A percentile compares a stretch with the other conserved stretches of the same genome.
These are phyloP conservation scores for Perdita meconis DNA, from an alignment of 2,888 invertebrate species.

Conservation along the genomic window DNA sequence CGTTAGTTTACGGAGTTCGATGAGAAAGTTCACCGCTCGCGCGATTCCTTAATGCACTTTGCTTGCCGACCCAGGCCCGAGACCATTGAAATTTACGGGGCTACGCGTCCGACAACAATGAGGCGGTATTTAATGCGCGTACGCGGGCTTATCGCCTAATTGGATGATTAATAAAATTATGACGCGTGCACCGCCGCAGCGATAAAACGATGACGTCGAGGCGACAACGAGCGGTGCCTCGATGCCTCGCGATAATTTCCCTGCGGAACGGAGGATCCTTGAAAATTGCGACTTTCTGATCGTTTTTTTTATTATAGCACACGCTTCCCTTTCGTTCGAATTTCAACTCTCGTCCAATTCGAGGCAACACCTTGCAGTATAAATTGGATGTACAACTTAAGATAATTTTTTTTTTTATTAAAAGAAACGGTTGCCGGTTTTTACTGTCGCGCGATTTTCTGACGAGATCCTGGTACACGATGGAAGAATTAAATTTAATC, in stretches of 20 bases:
- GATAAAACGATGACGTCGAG: conserved; percentile 4
- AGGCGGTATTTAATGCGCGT: conserved; percentile 2
- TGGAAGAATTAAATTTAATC: conserved; percentile 53
- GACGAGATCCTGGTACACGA: not conserved
- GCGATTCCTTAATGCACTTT: conserved; percentile 58
- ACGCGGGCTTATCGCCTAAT: conserved; percentile 42
- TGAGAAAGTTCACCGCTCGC: conserved; percentile 38
- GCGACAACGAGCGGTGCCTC: not conserved
- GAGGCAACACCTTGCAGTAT: not conserved
- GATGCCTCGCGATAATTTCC: conserved; percentile 29
- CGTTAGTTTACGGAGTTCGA: conserved; percentile 55
- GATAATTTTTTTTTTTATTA: conserved; percentile 14
- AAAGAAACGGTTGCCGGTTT: conserved; percentile 15
- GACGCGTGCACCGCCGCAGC: conserved; percentile 12
- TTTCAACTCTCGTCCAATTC: conserved; percentile 2
- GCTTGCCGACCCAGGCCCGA: conserved; percentile 18
- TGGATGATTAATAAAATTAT: conserved; percentile 55
- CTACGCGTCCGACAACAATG: conserved; percentile 18
- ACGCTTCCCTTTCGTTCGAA: not conserved
- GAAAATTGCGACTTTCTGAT: conserved; percentile 15
- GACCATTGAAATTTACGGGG: conserved; percentile 49
- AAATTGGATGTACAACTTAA: conserved; percentile 9
- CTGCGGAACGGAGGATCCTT: conserved; percentile 3
- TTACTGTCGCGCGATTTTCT: conserved; percentile 20
- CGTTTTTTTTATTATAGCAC: not conserved